A percentile compares a stretch with the other conserved stretches of the same genome.
phyloP scores from a whole-genome alignment of 2,888 invertebrate species.

The Xestia c-nigrum region DNA sequence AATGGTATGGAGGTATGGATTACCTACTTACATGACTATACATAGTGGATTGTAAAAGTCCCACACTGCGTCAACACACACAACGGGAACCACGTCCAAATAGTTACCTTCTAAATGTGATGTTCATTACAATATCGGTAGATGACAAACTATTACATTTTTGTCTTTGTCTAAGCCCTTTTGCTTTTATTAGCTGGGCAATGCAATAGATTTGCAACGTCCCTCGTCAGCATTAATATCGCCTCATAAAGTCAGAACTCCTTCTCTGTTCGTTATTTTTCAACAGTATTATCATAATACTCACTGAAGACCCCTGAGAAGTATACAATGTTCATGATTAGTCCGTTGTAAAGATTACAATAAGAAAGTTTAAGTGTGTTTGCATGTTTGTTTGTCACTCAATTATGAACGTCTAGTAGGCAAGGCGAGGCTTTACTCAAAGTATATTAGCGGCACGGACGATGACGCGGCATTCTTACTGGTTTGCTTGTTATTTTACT shows the following conservation, averaged over 20 bases:
- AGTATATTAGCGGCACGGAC: conserved; percentile 37
- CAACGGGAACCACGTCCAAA: no score
- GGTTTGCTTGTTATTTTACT: conserved; percentile 10
- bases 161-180: background rate
- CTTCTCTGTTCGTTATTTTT: background rate
- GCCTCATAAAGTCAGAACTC: background rate
- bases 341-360: conserved; percentile 14
- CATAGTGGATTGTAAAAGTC: background rate
- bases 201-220: background rate
- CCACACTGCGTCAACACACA: no score
- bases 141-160: background rate
- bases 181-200: background rate
- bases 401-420: background rate
- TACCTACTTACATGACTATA: no score
- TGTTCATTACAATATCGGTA: no score
- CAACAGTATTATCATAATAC: background rate
- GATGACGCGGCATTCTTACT: conserved; percentile 24
- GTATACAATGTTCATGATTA: background rate
- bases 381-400: conserved; percentile 28
- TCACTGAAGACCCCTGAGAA: background rate
- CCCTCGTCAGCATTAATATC: background rate
- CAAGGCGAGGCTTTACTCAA: background rate
- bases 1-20: no score
- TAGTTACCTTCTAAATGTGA: no score
- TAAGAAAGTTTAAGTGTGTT: conserved; percentile 28